Evolutionary conservation across 2,888 invertebrate species (phyloP).

Genomic region (Eupelmus urozonus): DNA sequence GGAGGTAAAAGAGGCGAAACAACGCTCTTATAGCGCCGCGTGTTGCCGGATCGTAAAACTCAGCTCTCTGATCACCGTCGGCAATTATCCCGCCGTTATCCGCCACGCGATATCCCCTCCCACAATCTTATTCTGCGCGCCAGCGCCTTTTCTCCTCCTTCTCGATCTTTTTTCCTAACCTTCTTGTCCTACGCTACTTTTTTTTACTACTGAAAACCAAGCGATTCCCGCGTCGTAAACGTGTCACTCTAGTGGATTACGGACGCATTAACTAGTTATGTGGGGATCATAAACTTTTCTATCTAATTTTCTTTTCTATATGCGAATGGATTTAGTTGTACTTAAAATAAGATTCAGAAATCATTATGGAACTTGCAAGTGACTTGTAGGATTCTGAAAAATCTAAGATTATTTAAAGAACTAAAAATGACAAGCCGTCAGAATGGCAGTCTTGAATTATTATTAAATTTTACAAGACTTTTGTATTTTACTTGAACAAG

Average conservation of each 20-base stretch:
- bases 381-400: not conserved
- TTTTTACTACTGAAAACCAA: slow-evolving; percentile 77
- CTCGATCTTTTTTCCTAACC: slow-evolving; percentile 39
- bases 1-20: slow-evolving; percentile 55
- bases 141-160: slow-evolving; percentile 55
- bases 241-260: slow-evolving; percentile 71
- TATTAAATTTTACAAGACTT: too few relatives aligned
- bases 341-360: slow-evolving; percentile 38
- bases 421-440: too few relatives aligned
- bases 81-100: slow-evolving; percentile 77
- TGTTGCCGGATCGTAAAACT: slow-evolving; percentile 77
- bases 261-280: slow-evolving; percentile 55
- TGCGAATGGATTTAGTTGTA: slow-evolving; percentile 34
- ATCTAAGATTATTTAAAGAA: not conserved
- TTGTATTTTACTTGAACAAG: too few relatives aligned
- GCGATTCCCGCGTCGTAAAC: slow-evolving; percentile 77
- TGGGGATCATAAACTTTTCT: slow-evolving; percentile 46
- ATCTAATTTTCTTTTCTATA: slow-evolving; percentile 23
- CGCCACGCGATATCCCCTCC: slow-evolving; percentile 73
- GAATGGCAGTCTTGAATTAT: too few relatives aligned
- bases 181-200: slow-evolving; percentile 18
- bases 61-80: slow-evolving; percentile 75
- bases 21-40: slow-evolving; percentile 63
- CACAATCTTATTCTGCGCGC: slow-evolving; percentile 62
- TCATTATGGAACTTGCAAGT: slow-evolving; percentile 12